phyloP scores from a whole-genome alignment of 1,140 invertebrate species.

The Drosophila ohnishii region DNA sequence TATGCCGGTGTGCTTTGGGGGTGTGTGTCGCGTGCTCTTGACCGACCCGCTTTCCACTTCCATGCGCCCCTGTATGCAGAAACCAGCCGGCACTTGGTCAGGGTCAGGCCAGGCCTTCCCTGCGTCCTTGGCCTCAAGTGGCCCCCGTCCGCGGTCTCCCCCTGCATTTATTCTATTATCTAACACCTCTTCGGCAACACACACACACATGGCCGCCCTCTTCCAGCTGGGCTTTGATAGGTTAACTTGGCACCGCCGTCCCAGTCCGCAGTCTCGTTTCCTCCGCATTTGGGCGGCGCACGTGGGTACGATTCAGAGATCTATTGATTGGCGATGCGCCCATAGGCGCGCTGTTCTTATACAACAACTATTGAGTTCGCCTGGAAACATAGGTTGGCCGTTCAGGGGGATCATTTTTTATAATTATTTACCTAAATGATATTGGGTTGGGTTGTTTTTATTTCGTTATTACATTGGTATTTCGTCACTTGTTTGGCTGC shows the following conservation, averaged over 20 bases:
- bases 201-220: neutral
- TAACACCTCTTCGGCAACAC: conserved; percentile 26
- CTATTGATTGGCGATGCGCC: conserved; percentile 24
- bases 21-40: conserved; percentile 54
- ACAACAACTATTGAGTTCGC: conserved; percentile 2
- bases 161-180: conserved; percentile 29
- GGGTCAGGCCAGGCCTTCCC: conserved; percentile 24
- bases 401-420: neutral
- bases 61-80: conserved; percentile 3
- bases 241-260: conserved; percentile 11
- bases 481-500: conserved; percentile 6
- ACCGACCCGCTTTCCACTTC: conserved; percentile 32
- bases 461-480: neutral
- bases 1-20: conserved; percentile 12
- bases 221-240: conserved; percentile 34
- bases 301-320: conserved; percentile 24
- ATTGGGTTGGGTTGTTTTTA: neutral
- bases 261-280: neutral
- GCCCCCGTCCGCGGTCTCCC: conserved; percentile 1
- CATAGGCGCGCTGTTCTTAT: conserved; percentile 11
- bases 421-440: neutral
- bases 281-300: conserved; percentile 14
- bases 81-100: conserved; percentile 39
- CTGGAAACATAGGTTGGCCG: neutral
- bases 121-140: conserved; percentile 40